Base-by-base conservation (phyloP, 2,888 invertebrate genomes). In the Strigamia crassipes region DNA sequence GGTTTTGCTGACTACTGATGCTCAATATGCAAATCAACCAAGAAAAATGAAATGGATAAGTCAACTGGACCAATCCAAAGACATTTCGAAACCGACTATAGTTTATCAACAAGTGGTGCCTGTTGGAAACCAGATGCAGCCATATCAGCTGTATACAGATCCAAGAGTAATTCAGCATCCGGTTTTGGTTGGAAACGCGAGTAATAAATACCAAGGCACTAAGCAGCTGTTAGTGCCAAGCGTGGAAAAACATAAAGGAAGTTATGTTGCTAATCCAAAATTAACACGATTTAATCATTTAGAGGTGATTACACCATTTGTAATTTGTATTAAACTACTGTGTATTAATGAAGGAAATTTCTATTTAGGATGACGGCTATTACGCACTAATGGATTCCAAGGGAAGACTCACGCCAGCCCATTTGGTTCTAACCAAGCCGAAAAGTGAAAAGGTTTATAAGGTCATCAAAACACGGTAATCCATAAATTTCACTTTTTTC, bases 331-430 rank as follows among this genome's bases (percentile, higher is more conserved):
- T 38, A 38, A 38, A 38, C 38, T 10, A 38, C 38, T 9, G 38
- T 38, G 38, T 38, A 38, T 38, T 38, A 38, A 38, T 38, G 38
- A 38, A 51, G 51, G 6, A 5, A 15, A 6, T 51, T 18, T 51
- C 18, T 51, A 66, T 66, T 66, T 66, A 66, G 61, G 18, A 66
- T 66, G 61, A 66, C 12, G 61, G 61, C 12, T 23, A 21, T 66
- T 66, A 66, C 61, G 61, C 61, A 21, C 21, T 66, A 66, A 23
- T 66, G 21, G 61, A 66, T 66, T n/a, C 61, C 10, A 21, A 66
- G 21, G 61, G 61, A 23, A 18, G 61, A 66, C 23, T 66, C 21
- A 66, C 21, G 18, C 61, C 61, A 21, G 61, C 61, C 12, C 61
- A 66, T n/a, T 66, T 66, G 18, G 61, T 66, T 10, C 18, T 66